Conservation (phyloP, 2,113 vertebrate species). For the Hirundichthys speculiger region DNA sequence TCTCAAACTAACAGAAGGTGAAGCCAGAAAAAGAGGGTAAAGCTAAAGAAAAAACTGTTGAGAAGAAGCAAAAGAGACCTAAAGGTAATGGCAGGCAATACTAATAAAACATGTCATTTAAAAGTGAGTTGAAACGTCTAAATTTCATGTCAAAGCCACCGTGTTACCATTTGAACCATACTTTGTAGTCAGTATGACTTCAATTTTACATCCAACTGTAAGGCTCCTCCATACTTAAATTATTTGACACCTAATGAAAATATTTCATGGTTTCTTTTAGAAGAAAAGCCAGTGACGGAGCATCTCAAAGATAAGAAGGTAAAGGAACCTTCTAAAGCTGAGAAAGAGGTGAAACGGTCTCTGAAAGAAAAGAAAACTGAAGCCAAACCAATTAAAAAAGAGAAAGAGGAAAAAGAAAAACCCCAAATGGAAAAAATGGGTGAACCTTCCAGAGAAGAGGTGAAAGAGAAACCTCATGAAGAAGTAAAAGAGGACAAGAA, state of each 20-base stretch:
- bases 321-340: constrained; percentile 28
- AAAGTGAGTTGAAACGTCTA: too few species aligned
- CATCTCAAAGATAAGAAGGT: too few species aligned
- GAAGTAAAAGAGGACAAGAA: not conserved
- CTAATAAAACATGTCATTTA: too few species aligned
- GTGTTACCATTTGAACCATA: too few species aligned
- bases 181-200: too few species aligned
- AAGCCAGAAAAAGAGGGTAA: constrained; percentile 12
- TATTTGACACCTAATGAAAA: too few species aligned
- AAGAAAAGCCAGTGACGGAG: not conserved
- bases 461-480: not conserved
- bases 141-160: too few species aligned
- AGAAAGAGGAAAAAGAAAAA: not conserved
- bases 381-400: not conserved
- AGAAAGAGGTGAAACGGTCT: not conserved
- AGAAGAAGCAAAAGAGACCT: constrained; percentile 15
- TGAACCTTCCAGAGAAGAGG: too few species aligned
- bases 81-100: constrained; percentile 32
- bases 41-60: constrained; percentile 11
- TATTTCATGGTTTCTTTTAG: too few species aligned
- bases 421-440: not conserved
- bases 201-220: too few species aligned
- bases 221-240: too few species aligned
- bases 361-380: not conserved
- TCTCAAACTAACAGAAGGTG: constrained; percentile 35